Conservation (phyloP, 2,797 vertebrate species). For the Neostethus bicornis region DNA sequence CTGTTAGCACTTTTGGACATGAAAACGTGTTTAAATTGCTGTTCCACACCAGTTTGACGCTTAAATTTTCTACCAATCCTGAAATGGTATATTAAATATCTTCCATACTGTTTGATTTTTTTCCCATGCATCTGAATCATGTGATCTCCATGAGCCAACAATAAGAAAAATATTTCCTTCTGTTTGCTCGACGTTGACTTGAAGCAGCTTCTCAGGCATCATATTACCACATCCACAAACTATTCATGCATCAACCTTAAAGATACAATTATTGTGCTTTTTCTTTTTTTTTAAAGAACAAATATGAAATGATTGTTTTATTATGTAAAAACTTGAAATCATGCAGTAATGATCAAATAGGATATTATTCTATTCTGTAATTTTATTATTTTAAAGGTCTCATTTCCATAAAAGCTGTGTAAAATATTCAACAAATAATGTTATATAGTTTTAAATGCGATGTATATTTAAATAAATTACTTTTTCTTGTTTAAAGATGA, state of each 20-base stretch:
- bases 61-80: conserved; percentile 53
- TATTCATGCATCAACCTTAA: conserved; percentile 80
- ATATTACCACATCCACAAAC: conserved; percentile 81
- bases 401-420: conserved; percentile 74
- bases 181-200: conserved; percentile 65
- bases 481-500: conserved; percentile 74
- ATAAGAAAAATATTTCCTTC: conserved; percentile 23
- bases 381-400: conserved; percentile 84
- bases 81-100: conserved; percentile 35
- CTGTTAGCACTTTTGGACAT: conserved; percentile 22
- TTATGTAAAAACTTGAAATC: conserved; percentile 75
- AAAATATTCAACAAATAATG: conserved; percentile 82
- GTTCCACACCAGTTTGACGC: conserved; percentile 40
- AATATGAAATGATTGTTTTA: conserved; percentile 76
- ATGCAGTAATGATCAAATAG: conserved; percentile 81
- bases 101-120: conserved; percentile 32
- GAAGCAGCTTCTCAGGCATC: conserved; percentile 93
- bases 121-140: conserved; percentile 35
- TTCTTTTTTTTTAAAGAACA: conserved; percentile 91
- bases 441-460: conserved; percentile 86
- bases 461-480: conserved; percentile 84
- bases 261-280: conserved; percentile 73
- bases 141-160: conserved; percentile 27
- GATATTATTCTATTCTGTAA: conserved; percentile 52
- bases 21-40: conserved; percentile 29